phyloP scores from a whole-genome alignment of 2,888 invertebrate species.

The Bombyx huttoni region DNA sequence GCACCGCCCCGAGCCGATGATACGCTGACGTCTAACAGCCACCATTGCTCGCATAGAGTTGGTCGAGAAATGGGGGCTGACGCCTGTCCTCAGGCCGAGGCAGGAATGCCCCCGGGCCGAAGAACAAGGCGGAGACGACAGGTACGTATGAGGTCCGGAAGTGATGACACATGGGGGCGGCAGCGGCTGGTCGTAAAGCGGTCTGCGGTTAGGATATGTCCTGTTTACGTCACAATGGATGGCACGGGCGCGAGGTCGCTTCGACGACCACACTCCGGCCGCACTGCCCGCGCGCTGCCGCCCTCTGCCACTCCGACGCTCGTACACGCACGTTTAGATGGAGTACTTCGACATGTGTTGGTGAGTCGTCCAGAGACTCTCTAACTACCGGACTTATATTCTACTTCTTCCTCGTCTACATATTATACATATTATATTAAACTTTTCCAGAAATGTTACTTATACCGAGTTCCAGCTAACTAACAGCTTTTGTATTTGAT shows the following conservation, averaged over 20 bases:
- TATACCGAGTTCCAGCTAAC: neutral
- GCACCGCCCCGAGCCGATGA: slow-evolving; percentile 60
- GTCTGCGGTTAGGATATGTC: slow-evolving; percentile 37
- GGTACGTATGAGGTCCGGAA: slow-evolving; percentile 60
- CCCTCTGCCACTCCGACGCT: slow-evolving; percentile 16
- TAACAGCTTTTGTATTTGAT: neutral
- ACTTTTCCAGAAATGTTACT: neutral
- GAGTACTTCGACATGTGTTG: slow-evolving; percentile 62
- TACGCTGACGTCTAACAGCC: slow-evolving; percentile 76
- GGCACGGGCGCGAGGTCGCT: slow-evolving; percentile 16
- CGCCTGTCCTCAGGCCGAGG: slow-evolving; percentile 97
- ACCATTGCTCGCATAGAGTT: slow-evolving; percentile 98
- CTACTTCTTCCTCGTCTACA: neutral
- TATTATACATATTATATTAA: too few relatives aligned
- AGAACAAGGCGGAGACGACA: slow-evolving; percentile 80
- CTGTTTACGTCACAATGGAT: slow-evolving; percentile 29
- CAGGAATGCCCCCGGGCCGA: slow-evolving; percentile 90
- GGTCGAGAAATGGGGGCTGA: slow-evolving; percentile 98
- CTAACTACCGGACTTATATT: neutral
- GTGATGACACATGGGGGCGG: slow-evolving; percentile 14
- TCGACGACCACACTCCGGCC: slow-evolving; percentile 16
- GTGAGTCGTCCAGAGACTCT: slow-evolving; percentile 36
- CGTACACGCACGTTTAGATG: slow-evolving; percentile 24
- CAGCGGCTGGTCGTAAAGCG: slow-evolving; percentile 26
- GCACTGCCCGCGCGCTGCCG: slow-evolving; percentile 16